phyloP scores from a whole-genome alignment of 2,113 vertebrate species.

The Pseudolaguvia tuberculata region DNA sequence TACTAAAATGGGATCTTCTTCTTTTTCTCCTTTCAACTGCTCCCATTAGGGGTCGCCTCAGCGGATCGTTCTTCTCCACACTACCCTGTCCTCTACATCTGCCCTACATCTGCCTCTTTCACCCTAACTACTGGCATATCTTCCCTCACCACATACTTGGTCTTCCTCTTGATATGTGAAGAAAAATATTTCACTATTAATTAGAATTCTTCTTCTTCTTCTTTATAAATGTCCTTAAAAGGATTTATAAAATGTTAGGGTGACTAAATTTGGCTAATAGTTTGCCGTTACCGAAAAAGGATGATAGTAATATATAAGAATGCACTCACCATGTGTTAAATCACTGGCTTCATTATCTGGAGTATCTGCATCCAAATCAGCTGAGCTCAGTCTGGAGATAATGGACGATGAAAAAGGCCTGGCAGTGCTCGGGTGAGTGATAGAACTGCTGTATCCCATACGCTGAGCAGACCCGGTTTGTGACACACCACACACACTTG shows the following conservation, averaged over 20 bases:
- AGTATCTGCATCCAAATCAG: conserved; percentile 52
- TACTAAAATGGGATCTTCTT: too few relatives aligned
- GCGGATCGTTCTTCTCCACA: too few relatives aligned
- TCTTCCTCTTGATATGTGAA: too few relatives aligned
- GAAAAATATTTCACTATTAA: too few relatives aligned
- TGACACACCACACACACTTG: conserved; percentile 34
- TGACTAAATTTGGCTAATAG: neutral
- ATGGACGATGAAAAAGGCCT: conserved; percentile 44
- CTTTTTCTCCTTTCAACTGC: too few relatives aligned
- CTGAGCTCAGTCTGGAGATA: conserved; percentile 56
- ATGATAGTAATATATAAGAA: neutral
- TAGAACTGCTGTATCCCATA: conserved; percentile 37
- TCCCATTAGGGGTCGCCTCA: too few relatives aligned
- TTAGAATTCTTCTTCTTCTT: too few relatives aligned
- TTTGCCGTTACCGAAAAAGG: neutral
- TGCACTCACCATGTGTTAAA: conserved; percentile 78
- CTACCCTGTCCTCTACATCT: too few relatives aligned
- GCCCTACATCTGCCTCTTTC: too few relatives aligned
- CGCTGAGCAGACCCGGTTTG: conserved; percentile 52
- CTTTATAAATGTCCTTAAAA: too few relatives aligned
- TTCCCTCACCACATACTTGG: too few relatives aligned
- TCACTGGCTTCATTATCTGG: conserved; percentile 71
- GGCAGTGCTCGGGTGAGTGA: conserved; percentile 34
- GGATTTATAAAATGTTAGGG: neutral
- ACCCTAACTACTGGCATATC: too few relatives aligned